phyloP scores from a whole-genome alignment of 2,797 vertebrate genomes.

The Chelmon rostratus region DNA sequence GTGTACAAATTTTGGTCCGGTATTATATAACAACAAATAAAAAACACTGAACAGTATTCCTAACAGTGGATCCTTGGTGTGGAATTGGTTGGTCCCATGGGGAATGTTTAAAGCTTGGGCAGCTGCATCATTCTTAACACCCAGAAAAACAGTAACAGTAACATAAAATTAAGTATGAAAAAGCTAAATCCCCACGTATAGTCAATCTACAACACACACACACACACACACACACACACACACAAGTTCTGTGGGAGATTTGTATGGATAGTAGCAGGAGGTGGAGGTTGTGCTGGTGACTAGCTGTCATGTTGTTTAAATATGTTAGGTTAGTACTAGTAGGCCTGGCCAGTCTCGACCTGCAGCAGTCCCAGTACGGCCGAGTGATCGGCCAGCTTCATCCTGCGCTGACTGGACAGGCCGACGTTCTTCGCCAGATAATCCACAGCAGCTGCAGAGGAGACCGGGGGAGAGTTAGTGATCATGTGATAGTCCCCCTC shows the following conservation, averaged over 20 bases:
- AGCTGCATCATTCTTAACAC: constrained; percentile 33
- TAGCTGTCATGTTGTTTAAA: constrained; percentile 33
- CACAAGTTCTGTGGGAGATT: constrained; percentile 39
- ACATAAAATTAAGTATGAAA: constrained; percentile 29
- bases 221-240: constrained; percentile 27
- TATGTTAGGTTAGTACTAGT: constrained; percentile 79
- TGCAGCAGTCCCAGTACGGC: constrained; percentile 96
- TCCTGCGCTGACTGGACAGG: constrained; percentile 94
- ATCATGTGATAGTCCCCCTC: neutral
- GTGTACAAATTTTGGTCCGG: constrained; percentile 7
- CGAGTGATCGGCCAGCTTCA: constrained; percentile 96
- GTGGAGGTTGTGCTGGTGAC: constrained; percentile 73
- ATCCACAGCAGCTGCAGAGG: constrained; percentile 89
- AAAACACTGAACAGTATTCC: constrained; percentile 1
- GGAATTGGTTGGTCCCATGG: constrained; percentile 29
- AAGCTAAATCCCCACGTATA: constrained; percentile 22
- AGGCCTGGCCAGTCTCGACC: constrained; percentile 97
- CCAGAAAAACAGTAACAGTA: constrained; percentile 4
- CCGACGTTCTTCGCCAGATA: constrained; percentile 97
- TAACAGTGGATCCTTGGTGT: constrained; percentile 9
- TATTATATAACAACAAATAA: constrained; percentile 18
- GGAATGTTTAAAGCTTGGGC: constrained; percentile 58
- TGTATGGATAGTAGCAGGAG: constrained; percentile 45
- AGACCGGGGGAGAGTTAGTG: neutral
- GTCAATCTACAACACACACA: constrained; percentile 1